Base-by-base conservation (phyloP, 2,888 invertebrate genomes). In the Hanleya hanleyi region DNA sequence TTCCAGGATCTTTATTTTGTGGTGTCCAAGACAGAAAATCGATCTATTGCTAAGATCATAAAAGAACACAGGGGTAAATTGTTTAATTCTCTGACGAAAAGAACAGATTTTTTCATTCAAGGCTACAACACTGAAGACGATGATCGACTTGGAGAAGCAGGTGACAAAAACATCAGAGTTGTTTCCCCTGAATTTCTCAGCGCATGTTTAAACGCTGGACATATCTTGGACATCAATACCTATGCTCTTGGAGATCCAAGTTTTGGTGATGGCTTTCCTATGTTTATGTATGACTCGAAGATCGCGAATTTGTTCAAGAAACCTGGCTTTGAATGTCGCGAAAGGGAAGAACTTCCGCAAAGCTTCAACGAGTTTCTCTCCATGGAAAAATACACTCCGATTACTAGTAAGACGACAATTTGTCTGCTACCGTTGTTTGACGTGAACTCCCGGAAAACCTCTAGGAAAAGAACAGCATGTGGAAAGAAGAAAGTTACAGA, bases 51-150 rank as follows among this genome's bases (percentile, higher is more conserved):
- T 15, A 26, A 26, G 9, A 29, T 57, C 18, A 57, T 57, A 22
- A 57, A 57, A 29, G 57, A 57, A 9, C 57, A 57, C 57, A 32
- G 57, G 4, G 57, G 57, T 57, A 29, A 57, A 29, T 4, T 57
- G 15, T 12, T 4, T 15, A 57, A 57, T 15, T 1, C 22, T 15
- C 57, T 57, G 26, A 29, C 57, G 15, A 32, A 22, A 15, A 57
- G 26, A 26, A 57, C 57, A 57, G 32, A 29, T 26, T 57, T 57
- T 57, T 57, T 57, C 9, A 32, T 57, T 57, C 57, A 57, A 57
- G 57, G 57, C 29, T 57, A 57, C 57, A 57, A 57, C 57, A 57
- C 2, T 15, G 57, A 57, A 22, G 57, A 57, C 9, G 57, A 57
- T 32, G 57, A 26, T 9, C 57, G 57, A 22, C 26, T 57, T 18